Percentiles rank a stretch among this genome's conserved stretches.
Evolutionary conservation across 2,888 invertebrate species (phyloP).

Genomic region (Asteroscopus sphinx): DNA sequence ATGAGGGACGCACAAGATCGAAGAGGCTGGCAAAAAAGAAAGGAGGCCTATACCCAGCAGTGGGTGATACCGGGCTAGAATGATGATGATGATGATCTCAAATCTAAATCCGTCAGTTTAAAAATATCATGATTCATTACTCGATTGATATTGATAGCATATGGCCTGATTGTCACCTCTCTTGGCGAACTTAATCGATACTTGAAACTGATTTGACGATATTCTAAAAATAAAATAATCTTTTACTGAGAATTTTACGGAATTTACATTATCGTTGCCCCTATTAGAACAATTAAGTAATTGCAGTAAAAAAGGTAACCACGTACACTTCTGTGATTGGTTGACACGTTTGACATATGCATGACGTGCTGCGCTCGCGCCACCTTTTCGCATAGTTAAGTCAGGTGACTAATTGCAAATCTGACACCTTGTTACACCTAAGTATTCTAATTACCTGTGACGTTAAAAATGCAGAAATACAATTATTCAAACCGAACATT

Average conservation of each 20-base stretch:
- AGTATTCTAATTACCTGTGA: neutral
- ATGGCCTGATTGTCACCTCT: neutral
- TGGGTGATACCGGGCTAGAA: no score
- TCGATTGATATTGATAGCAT: neutral
- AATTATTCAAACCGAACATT: no score
- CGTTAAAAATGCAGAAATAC: neutral
- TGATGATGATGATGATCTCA: no score
- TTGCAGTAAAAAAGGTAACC: slow-evolving; percentile 5
- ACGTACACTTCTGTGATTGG: slow-evolving; percentile 40
- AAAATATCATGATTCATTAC: neutral
- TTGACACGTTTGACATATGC: no score
- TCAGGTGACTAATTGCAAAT: slow-evolving; percentile 28
- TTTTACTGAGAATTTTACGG: neutral
- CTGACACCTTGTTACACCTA: slow-evolving; percentile 11
- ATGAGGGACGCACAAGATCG: no score
- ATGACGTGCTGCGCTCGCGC: slow-evolving; percentile 39
- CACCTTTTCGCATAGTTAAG: slow-evolving; percentile 28
- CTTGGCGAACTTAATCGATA: neutral
- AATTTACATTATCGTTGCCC: neutral
- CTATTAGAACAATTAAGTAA: neutral
- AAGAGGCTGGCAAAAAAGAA: no score
- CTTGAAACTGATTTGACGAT: neutral
- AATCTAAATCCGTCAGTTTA: neutral
- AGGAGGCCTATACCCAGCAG: no score
- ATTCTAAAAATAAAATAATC: neutral